Conservation (phyloP, 2,888 invertebrate species). For the Andrena fulva region DNA sequence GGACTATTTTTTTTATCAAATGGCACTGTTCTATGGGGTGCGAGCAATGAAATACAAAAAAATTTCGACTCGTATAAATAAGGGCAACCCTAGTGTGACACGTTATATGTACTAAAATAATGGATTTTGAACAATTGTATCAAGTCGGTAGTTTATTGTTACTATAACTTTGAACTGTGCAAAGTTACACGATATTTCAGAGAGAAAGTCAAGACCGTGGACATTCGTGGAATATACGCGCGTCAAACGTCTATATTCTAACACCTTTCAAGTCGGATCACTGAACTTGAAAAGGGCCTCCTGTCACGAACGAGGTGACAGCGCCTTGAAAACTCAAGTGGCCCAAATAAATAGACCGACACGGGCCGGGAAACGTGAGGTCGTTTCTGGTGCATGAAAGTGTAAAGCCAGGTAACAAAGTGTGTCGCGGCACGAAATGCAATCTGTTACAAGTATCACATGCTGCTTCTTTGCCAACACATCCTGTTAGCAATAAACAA, state of each 20-base stretch:
- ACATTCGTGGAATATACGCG: conserved; percentile 15
- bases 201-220: conserved; percentile 3
- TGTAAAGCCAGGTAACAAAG: conserved; percentile 75
- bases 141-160: neutral
- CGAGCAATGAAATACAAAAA: no score
- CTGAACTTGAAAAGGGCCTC: conserved; percentile 68
- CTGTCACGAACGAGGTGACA: conserved; percentile 67
- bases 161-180: neutral
- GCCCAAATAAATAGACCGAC: conserved; percentile 72
- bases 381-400: conserved; percentile 74
- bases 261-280: conserved; percentile 54
- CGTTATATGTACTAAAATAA: no score
- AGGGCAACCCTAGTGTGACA: no score
- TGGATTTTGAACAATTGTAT: no score
- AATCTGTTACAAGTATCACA: conserved; percentile 75
- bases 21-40: no score
- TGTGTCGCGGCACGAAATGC: conserved; percentile 74
- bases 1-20: no score
- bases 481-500: conserved; percentile 72
- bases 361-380: conserved; percentile 69
- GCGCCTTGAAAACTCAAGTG: conserved; percentile 71
- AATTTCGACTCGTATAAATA: no score
- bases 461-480: conserved; percentile 73
- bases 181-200: neutral
- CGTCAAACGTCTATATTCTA: conserved; percentile 37